These are phyloP conservation scores for Plagiodera versicolora DNA, from an alignment of 2,888 invertebrate species.

Conservation along the genomic window DNA sequence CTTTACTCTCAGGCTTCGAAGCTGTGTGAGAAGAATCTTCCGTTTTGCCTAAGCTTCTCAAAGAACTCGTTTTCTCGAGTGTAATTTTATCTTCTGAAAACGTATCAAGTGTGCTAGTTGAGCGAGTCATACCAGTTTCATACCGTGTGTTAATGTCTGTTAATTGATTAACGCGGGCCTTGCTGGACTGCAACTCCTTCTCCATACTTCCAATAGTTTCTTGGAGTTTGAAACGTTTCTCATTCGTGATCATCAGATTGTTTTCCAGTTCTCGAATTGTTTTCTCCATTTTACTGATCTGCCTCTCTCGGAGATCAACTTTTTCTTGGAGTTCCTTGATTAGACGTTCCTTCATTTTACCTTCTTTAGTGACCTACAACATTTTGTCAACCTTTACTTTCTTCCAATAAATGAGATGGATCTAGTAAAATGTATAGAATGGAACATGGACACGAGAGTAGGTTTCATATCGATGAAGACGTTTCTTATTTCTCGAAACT, in stretches of 20 bases:
- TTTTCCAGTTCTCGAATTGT: slow-evolving; percentile 45
- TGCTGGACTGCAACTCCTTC: slow-evolving; percentile 49
- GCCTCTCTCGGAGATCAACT: slow-evolving; percentile 40
- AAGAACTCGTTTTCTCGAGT: background rate
- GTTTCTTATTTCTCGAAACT: too few species aligned
- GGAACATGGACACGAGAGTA: too few species aligned
- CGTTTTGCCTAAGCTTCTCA: background rate
- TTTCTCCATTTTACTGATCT: slow-evolving; percentile 43
- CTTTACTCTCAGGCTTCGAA: slow-evolving; percentile 11
- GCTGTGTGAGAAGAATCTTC: slow-evolving; percentile 11
- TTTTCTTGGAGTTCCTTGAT: slow-evolving; percentile 46
- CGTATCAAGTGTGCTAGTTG: slow-evolving; percentile 14
- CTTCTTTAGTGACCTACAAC: slow-evolving; percentile 35
- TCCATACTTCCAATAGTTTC: slow-evolving; percentile 49
- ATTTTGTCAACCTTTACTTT: too few species aligned
- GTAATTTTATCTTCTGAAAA: background rate
- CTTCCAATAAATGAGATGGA: too few species aligned
- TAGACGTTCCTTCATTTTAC: slow-evolving; percentile 39
- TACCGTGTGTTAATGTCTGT: slow-evolving; percentile 49
- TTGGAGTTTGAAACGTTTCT: slow-evolving; percentile 50
- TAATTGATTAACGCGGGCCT: slow-evolving; percentile 46
- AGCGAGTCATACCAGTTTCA: slow-evolving; percentile 37
- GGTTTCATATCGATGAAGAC: too few species aligned
- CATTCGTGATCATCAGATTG: slow-evolving; percentile 46
- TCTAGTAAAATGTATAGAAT: too few species aligned